phyloP scores from a whole-genome alignment of 1,140 invertebrate species.

The Tetramorium parvispinum region DNA sequence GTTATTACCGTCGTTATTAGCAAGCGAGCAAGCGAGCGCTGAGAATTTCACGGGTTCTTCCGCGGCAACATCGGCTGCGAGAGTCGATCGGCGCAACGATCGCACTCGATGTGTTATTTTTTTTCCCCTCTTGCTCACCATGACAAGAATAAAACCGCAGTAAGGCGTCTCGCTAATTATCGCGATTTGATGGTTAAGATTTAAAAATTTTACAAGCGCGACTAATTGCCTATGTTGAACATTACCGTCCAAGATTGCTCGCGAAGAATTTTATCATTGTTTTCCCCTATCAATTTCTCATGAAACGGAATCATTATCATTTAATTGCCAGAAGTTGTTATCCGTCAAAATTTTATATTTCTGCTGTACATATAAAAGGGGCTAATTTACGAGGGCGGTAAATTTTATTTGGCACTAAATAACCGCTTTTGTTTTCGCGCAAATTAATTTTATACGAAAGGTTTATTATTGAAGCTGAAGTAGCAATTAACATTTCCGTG shows the following conservation, averaged over 20 bases:
- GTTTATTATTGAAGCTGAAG: constrained; percentile 5
- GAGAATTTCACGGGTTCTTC: constrained; percentile 58
- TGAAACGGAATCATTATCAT: background rate
- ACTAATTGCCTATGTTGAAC: background rate
- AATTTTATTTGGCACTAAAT: background rate
- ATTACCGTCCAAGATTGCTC: background rate
- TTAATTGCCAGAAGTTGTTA: background rate
- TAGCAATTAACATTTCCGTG: background rate
- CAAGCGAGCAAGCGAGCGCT: constrained; percentile 51
- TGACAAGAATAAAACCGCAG: too few relatives aligned
- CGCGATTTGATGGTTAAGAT: background rate
- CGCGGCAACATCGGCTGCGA: background rate
- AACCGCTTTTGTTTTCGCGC: background rate
- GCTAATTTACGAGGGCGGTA: background rate
- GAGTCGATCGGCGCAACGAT: constrained; percentile 10
- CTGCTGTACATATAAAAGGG: background rate
- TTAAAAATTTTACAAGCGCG: background rate
- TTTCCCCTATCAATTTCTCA: background rate
- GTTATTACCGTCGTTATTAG: constrained; percentile 72
- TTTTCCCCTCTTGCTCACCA: background rate
- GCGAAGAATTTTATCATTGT: background rate
- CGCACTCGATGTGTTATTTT: background rate
- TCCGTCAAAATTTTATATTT: background rate
- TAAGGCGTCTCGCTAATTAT: background rate
- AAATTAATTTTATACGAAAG: background rate